Percentiles rank a stretch among this genome's conserved stretches.
These are phyloP conservation scores for Chrosomus eos DNA, from an alignment of 2,797 vertebrate genomes.

Conservation along the genomic window DNA sequence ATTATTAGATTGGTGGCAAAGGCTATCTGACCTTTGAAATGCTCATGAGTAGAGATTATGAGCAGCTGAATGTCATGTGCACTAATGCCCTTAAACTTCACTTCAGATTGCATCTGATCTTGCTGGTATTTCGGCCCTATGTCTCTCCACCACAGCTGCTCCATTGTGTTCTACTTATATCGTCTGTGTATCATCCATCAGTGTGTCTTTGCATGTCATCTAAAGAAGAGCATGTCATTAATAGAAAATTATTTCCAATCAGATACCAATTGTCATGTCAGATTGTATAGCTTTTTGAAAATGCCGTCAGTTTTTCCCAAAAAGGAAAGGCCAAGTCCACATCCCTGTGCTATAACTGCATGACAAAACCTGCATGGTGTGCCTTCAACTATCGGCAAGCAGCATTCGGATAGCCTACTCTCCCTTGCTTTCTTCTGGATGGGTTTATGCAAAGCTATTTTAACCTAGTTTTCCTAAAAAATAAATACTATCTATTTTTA, in stretches of 20 bases:
- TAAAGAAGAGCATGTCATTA: neutral
- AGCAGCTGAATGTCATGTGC: slow-evolving; percentile 32
- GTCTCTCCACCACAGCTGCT: slow-evolving; percentile 34
- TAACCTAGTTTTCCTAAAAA: neutral
- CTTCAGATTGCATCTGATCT: slow-evolving; percentile 43
- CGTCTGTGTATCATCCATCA: slow-evolving; percentile 29
- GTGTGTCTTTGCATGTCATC: slow-evolving; percentile 17
- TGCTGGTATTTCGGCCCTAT: slow-evolving; percentile 11
- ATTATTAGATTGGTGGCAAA: slow-evolving; percentile 24
- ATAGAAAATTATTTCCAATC: slow-evolving; percentile 1
- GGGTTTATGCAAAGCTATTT: neutral
- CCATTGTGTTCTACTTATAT: slow-evolving; percentile 26
- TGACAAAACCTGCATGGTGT: neutral
- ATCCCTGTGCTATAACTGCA: slow-evolving; percentile 13
- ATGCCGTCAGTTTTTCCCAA: neutral
- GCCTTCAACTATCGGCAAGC: slow-evolving; percentile 2
- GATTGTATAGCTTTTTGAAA: slow-evolving; percentile 1
- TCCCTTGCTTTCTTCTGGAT: neutral
- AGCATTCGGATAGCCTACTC: neutral
- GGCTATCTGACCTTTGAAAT: slow-evolving; percentile 3
- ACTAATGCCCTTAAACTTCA: slow-evolving; percentile 44
- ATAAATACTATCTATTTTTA: neutral
- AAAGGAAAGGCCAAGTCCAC: neutral
- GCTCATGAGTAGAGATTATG: slow-evolving; percentile 34
- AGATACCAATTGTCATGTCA: neutral